Base-by-base conservation (phyloP, 2,113 vertebrate genomes). In the Camelus bactrianus region DNA sequence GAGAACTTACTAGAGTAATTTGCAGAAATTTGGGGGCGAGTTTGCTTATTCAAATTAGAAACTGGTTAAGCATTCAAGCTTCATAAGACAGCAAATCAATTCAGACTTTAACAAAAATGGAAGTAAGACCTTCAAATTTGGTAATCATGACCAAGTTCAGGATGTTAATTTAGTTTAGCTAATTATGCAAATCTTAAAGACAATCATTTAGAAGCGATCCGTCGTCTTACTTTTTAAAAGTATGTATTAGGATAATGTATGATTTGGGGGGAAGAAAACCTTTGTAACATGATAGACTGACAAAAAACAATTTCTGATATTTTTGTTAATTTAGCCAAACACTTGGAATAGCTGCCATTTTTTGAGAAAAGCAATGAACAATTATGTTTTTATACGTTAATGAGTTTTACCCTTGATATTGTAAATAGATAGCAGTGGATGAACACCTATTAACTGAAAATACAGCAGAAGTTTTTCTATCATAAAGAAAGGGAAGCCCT, bases 141-240 rank as follows among this genome's bases (percentile, higher is more conserved):
- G 60, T 81, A 96, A 58, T 96, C 87, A 79, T 96, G 82, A 95
- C 70, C 89, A 95, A 97, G 81, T 95, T 95, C 87, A 89, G 80
- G 95, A 80, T 95, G 65, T 91, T 96, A 90, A 95, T 97, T 97
- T 95, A 94, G 82, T 90, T 93, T 95, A 87, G 52, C 81, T 97
- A 94, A 96, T 97, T 97, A 97, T 95, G 95, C 75, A 96, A 93
- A 97, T 95, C 93, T 95, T 81, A 95, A 97, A 95, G 70, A 96
- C 83, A 92, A 95, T 91, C 93, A 81, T 96, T 96, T 95, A 77
- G 62, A 95, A 96, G 92, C 86, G 50, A 92, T 95, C 79, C 95
- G 46, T 97, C 94, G 38, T 97, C 94, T 97, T 96, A 92, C 76
- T 87, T 96, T 96, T 95, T 13, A 81, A 95, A 92, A 80, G 65